Evolutionary conservation across 2,888 invertebrate species (phyloP), one percentile per base, ranked within the genome.

Genomic region (Drosophila birchii): DNA sequence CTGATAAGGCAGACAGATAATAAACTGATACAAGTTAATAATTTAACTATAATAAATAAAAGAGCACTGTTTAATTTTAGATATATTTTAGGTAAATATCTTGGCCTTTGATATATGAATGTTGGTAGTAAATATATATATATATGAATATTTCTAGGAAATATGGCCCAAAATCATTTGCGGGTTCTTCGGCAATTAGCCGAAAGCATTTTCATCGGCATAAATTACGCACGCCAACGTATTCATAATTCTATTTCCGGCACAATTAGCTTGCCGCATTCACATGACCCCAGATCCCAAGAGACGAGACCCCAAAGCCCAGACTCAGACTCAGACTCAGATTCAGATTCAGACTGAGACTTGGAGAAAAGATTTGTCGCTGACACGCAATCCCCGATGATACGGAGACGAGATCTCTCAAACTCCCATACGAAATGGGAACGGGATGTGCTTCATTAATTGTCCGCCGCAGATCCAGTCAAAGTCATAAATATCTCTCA

Each of bases 231-330:
- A 84, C 86, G 84, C 86, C 88, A 85, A 85, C 86, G 76, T 88
- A 85, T 86, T 84, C 89, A 88, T 86, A 86, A 86, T 86, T 86
- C 87, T 86, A 88, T 86, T 86, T 86, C 86, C 86, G 86, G 85
- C 86, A 88, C 87, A 87, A 88, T 84, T 84, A 86, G 64, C 79
- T 69, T 67, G 71, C 64, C 43, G 51, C 47, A 63, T 58, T 68
- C 67, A 68, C 67, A 68, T 68, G 72, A 54, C 60, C 59, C 32
- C 43, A 43, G 47, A 47, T 6, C 6, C 12, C 14, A 16, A 16
- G 61, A 49, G 41, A 34, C 55, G 5, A 20, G 8, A 26, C 26
- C 9, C 26, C 56, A 57, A 47, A 32, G 34, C 49, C 29, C 34
- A 41, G 20, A 1, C 20, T 12, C n/a, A 49, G 18, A 41, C 34